Conservation (phyloP, 2,113 vertebrate genomes). For the Poeciliopsis prolifica region DNA sequence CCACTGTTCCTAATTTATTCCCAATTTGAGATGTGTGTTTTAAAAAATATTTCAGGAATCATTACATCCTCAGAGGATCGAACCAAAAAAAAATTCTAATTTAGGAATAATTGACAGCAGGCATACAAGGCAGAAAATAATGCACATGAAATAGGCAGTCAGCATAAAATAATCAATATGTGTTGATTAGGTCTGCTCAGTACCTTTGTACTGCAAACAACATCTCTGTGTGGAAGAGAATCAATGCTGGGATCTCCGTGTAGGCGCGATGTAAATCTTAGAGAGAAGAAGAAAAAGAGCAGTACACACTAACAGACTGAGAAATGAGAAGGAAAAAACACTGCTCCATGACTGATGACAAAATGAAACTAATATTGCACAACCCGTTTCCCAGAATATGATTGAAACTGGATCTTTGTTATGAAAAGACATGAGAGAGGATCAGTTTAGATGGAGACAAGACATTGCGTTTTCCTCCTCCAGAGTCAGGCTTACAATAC, state of each 20-base stretch:
- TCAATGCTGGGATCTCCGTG: conserved; percentile 71
- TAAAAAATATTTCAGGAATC: conserved; percentile 37
- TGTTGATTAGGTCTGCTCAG: conserved; percentile 71
- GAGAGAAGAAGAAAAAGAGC: conserved; percentile 61
- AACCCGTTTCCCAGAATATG: conserved; percentile 34
- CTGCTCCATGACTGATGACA: conserved; percentile 34
- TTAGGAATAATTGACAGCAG: conserved; percentile 18
- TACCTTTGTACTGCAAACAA: conserved; percentile 65
- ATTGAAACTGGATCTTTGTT: conserved; percentile 28
- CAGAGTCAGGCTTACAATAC: conserved; percentile 11
- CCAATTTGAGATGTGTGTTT: conserved; percentile 30
- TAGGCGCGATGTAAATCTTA: conserved; percentile 55
- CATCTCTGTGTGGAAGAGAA: conserved; percentile 48
- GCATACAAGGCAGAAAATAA: conserved; percentile 34
- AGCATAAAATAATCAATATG: conserved; percentile 69
- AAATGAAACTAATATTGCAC: conserved; percentile 43
- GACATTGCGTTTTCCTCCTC: neutral
- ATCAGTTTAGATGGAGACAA: neutral
- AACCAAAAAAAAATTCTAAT: neutral
- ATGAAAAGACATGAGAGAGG: conserved; percentile 12
- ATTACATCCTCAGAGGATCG: conserved; percentile 6
- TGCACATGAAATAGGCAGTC: conserved; percentile 48
- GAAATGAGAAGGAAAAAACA: conserved; percentile 52
- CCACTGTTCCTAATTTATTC: conserved; percentile 45
- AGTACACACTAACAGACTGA: conserved; percentile 41